phyloP scores from a whole-genome alignment of 2,113 vertebrate genomes.

The Tretioscincus oriximinensis region DNA sequence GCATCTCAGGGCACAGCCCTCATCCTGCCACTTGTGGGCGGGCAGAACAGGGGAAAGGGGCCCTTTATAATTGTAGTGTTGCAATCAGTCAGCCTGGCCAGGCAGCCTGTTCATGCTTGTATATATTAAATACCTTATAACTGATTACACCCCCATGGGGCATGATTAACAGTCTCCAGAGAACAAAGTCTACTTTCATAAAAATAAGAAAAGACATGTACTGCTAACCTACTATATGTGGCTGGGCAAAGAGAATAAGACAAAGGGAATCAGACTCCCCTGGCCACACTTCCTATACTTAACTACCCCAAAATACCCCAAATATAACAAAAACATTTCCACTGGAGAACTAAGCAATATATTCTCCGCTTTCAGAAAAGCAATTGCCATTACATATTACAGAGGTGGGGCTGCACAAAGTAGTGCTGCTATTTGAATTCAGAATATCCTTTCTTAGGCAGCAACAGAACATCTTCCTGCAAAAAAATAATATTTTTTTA shows the following conservation, averaged over 20 bases:
- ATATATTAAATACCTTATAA: conserved; percentile 80
- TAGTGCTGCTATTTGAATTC: conserved; percentile 7
- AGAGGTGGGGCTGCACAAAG: neutral
- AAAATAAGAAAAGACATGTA: conserved; percentile 76
- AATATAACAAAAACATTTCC: neutral
- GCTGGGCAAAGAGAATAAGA: conserved; percentile 62
- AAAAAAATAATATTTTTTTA: conserved; percentile 20
- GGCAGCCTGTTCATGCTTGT: conserved; percentile 79
- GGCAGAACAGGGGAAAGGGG: conserved; percentile 64
- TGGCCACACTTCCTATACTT: neutral
- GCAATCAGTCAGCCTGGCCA: conserved; percentile 74
- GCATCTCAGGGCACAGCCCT: conserved; percentile 58
- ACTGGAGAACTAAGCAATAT: neutral
- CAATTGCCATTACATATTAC: neutral
- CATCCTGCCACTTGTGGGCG: conserved; percentile 56
- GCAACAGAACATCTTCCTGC: conserved; percentile 3
- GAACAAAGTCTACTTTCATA: conserved; percentile 83
- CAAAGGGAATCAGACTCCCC: conserved; percentile 36
- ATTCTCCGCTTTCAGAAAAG: neutral
- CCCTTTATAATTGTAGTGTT: conserved; percentile 76
- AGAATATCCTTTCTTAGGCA: neutral
- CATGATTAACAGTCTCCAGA: conserved; percentile 79
- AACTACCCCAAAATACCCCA: neutral
- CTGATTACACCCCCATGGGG: conserved; percentile 80
- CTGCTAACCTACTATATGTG: conserved; percentile 67